phyloP scores from a whole-genome alignment of 2,888 invertebrate species.

The Lasioglossum morio region DNA sequence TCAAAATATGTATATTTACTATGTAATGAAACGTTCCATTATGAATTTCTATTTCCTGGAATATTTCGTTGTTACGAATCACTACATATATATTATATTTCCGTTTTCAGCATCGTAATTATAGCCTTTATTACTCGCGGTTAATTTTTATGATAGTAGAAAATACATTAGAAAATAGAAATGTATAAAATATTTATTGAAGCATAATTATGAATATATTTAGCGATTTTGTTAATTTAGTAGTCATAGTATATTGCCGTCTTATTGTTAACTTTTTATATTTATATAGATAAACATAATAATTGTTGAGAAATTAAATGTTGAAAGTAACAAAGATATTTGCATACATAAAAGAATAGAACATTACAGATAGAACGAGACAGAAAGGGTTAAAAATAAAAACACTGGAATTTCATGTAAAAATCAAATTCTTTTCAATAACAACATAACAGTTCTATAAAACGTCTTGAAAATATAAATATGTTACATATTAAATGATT shows the following conservation, averaged over 20 bases:
- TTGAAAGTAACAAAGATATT: background rate
- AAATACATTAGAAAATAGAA: slow-evolving; percentile 3
- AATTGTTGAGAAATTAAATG: background rate
- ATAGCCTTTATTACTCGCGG: background rate
- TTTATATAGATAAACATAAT: background rate
- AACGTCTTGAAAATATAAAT: background rate
- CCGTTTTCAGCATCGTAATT: background rate
- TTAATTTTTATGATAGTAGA: slow-evolving; percentile 10
- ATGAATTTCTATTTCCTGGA: background rate
- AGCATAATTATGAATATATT: background rate
- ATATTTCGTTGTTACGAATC: background rate
- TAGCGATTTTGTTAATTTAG: background rate
- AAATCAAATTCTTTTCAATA: background rate
- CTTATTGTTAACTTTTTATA: background rate
- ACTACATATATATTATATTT: too few relatives aligned
- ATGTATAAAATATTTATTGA: background rate
- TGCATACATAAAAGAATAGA: background rate
- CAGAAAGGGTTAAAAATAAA: background rate
- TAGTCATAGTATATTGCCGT: background rate
- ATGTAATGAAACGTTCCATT: slow-evolving; percentile 27
- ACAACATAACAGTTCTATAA: background rate
- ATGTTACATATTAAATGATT: background rate
- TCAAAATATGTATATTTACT: slow-evolving; percentile 18
- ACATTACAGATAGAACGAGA: background rate
- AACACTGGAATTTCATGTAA: background rate